Evolutionary conservation across 2,797 vertebrate species (phyloP), one percentile per base, ranked within the genome.

Genomic region (Cryptoblepharus egeriae): DNA sequence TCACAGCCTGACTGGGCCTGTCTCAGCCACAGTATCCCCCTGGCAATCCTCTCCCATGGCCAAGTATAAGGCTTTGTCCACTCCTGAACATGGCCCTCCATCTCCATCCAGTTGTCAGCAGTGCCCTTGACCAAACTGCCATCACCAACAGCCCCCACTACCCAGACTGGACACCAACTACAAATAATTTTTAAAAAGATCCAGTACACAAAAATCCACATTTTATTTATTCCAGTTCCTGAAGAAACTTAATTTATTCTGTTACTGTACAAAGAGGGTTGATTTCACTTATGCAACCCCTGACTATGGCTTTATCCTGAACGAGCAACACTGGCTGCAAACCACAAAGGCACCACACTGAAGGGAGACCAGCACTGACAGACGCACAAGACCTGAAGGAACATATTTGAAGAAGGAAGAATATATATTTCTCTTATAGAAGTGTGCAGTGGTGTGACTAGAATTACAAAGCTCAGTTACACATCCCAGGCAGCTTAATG

Each of bases 211-310:
- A 79, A 75, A 84, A 74, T 11, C 13, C 42, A 79, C 24, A 84
- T 49, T 84, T 84, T 84, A 79, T 84, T 82, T 76, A 24, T 61
- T 76, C 65, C 55, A 69, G 80, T 70, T 84, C 77, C 77, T 49
- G 42, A 68, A 75, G 37, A 39, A 52, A 68, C 63, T 35, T 79
- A 37, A 26, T 74, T 57, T 84, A 28, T 18, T 82, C 32, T n/a
- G 30, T 68, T 73, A 68, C 68, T 79, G 55, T 69, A 79, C 63
- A 68, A 45, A 84, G 18, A 84, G n/a, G 68, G 79, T 84, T 84
- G 70, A 64, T 84, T 84, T 79, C 30, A 60, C 45, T 39, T 79
- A 49, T 39, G 68, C 35, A n/a, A 75, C 20, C 70, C 74, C 71
- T 75, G 42, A 52, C 73, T 84, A 84, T 79, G 55, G 82, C 77